Evolutionary conservation across 2,888 invertebrate genomes (phyloP).

Genomic region (Augochlorella aurata): DNA sequence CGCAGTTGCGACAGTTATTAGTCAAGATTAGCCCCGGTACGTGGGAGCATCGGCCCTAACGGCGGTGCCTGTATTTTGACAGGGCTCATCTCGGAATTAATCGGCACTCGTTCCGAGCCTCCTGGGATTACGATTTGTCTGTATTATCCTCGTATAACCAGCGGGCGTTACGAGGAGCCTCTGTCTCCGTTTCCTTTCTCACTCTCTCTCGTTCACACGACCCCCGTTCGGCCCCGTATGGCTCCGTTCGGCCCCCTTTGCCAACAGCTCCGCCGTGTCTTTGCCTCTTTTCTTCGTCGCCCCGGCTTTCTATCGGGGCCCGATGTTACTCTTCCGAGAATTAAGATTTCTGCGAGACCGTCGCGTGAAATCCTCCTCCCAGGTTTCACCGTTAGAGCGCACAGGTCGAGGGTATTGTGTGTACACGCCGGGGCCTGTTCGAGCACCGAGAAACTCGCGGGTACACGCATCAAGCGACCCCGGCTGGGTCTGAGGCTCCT

Average conservation of each 20-base stretch:
- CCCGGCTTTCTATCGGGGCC: conserved; percentile 40
- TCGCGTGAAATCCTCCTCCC: conserved; percentile 65
- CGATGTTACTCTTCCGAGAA: conserved; percentile 63
- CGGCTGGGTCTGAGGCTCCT: neutral
- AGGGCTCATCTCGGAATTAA: conserved; percentile 80
- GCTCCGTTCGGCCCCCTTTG: conserved; percentile 18
- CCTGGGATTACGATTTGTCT: conserved; percentile 80
- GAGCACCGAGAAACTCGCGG: conserved; percentile 58
- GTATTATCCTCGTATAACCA: conserved; percentile 72
- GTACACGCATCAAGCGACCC: conserved; percentile 57
- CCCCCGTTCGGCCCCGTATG: conserved; percentile 13
- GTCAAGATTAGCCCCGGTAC: conserved; percentile 75
- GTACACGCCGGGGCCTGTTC: conserved; percentile 49
- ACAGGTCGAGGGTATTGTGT: conserved; percentile 61
- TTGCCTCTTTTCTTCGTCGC: neutral
- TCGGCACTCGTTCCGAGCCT: conserved; percentile 76
- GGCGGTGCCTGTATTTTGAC: conserved; percentile 76
- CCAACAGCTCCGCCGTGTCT: neutral
- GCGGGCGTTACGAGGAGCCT: conserved; percentile 48
- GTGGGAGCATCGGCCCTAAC: conserved; percentile 62
- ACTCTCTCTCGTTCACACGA: neutral
- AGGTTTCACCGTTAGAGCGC: conserved; percentile 68
- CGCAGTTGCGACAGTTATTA: conserved; percentile 76
- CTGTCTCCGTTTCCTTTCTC: conserved; percentile 12
- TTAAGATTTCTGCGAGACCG: conserved; percentile 67